These are phyloP conservation scores for Fragum fragum DNA, from an alignment of 2,888 invertebrate species.

Conservation along the genomic window DNA sequence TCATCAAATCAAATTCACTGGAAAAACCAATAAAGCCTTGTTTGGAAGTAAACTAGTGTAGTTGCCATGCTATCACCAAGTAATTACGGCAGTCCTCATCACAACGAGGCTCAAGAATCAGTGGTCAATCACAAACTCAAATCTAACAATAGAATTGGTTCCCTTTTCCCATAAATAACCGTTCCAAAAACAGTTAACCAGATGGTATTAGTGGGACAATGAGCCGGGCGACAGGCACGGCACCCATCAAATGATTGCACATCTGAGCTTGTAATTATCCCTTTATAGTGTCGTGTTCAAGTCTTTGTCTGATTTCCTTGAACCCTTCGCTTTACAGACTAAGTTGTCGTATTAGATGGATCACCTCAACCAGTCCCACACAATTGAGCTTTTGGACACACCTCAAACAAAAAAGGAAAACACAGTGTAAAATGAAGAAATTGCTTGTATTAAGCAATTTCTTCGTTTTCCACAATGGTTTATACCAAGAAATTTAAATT, in stretches of 20 bases:
- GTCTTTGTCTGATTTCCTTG: slow-evolving; percentile 32
- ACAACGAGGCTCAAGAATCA: background rate
- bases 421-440: no score
- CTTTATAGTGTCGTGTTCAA: slow-evolving; percentile 17
- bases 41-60: background rate
- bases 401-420: no score
- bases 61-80: background rate
- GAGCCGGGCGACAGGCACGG: slow-evolving; percentile 20
- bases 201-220: slow-evolving; percentile 44
- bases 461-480: no score
- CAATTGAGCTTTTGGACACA: no score
- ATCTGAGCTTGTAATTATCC: slow-evolving; percentile 39
- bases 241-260: slow-evolving; percentile 21
- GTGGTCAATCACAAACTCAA: slow-evolving; percentile 27
- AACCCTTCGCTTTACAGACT: background rate
- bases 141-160: slow-evolving; percentile 26
- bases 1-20: slow-evolving; percentile 28
- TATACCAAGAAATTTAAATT: no score
- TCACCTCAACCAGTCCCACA: no score
- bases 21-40: slow-evolving; percentile 18
- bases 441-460: no score
- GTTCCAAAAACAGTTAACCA: slow-evolving; percentile 46
- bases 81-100: background rate
- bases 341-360: no score
- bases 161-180: slow-evolving; percentile 34